Conservation (phyloP, 2,888 invertebrate species). For the Lucinisca nassula region DNA sequence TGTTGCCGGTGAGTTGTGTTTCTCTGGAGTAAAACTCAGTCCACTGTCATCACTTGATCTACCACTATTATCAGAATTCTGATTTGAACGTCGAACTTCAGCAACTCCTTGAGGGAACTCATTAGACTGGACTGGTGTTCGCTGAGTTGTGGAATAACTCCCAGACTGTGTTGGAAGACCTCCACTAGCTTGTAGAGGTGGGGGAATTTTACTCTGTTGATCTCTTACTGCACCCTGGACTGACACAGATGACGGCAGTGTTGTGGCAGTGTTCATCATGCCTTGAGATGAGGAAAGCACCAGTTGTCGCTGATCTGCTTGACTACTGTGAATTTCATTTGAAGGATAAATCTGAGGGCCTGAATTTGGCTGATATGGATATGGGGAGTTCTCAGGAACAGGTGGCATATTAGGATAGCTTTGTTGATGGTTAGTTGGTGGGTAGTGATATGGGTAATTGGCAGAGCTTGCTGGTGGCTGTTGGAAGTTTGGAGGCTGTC, state of each 20-base stretch:
- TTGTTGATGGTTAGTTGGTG: neutral
- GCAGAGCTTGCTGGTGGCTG: constrained; percentile 13
- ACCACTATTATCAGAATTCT: constrained; percentile 74
- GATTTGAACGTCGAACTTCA: constrained; percentile 56
- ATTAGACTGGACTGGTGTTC: constrained; percentile 49
- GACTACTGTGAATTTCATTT: neutral
- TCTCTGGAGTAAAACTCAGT: constrained; percentile 82
- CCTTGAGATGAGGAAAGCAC: neutral
- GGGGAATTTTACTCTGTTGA: constrained; percentile 6
- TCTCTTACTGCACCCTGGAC: neutral
- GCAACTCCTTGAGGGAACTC: constrained; percentile 12
- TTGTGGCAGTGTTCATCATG: neutral
- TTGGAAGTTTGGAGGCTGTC: neutral
- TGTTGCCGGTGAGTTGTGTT: constrained; percentile 60
- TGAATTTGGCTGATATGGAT: neutral
- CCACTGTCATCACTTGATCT: constrained; percentile 84
- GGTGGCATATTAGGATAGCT: neutral
- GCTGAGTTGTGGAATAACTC: constrained; percentile 28
- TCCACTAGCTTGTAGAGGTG: constrained; percentile 48
- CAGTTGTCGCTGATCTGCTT: neutral
- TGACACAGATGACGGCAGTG: neutral
- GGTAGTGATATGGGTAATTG: constrained; percentile 15
- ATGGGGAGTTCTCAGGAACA: neutral
- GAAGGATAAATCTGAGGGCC: neutral
- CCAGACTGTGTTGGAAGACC: constrained; percentile 40